Percentiles rank a stretch among this genome's conserved stretches.
Evolutionary conservation across 92 coral and sea anemone species (phyloP).

Genomic region (Porites divaricata): DNA sequence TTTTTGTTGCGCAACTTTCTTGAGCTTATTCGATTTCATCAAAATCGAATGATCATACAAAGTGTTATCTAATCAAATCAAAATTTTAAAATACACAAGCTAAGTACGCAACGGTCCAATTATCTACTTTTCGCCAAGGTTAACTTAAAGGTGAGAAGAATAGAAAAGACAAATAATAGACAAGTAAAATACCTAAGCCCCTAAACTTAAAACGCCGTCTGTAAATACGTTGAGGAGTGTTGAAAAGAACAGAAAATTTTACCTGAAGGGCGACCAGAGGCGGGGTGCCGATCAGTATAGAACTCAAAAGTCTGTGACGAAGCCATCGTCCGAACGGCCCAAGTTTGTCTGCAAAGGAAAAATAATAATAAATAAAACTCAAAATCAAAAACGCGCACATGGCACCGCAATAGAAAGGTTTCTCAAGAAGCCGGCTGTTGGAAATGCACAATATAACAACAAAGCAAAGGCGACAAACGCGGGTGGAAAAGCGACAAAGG

Average conservation of each 20-base stretch:
- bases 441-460: slow-evolving; percentile 13
- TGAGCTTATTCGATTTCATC: neutral
- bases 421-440: slow-evolving; percentile 11
- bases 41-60: neutral
- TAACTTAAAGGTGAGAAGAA: neutral
- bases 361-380: neutral
- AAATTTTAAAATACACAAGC: slow-evolving; percentile 7
- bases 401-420: neutral
- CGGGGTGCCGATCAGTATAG: slow-evolving; percentile 97
- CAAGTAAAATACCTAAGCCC: slow-evolving; percentile 1
- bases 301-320: slow-evolving; percentile 92
- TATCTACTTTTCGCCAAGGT: neutral
- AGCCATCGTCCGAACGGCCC: slow-evolving; percentile 98
- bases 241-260: neutral
- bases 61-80: neutral
- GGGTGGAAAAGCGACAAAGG: slow-evolving; percentile 5
- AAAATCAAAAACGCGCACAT: neutral
- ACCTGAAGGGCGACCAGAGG: slow-evolving; percentile 98
- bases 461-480: slow-evolving; percentile 25
- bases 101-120: neutral
- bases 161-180: neutral
- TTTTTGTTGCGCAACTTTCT: neutral
- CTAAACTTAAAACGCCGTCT: slow-evolving; percentile 10
- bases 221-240: neutral
- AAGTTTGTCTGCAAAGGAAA: slow-evolving; percentile 81